Evolutionary conservation across 1,140 invertebrate genomes (phyloP).

Genomic region (Leptopilina boulardi): DNA sequence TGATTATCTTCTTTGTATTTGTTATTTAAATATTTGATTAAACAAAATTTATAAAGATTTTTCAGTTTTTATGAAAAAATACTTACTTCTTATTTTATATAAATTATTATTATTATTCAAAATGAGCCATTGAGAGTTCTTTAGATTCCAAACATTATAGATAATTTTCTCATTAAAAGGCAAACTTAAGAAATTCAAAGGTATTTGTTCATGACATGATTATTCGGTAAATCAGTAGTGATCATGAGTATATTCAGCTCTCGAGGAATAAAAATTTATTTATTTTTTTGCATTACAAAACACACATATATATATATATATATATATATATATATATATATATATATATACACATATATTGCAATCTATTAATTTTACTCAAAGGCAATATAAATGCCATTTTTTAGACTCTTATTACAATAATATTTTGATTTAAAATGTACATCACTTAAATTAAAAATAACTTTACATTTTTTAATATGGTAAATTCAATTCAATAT

Average conservation of each 20-base stretch:
- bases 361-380: background rate
- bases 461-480: background rate
- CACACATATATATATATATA: too few relatives aligned
- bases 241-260: slow-evolving; percentile 2
- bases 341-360: too few relatives aligned
- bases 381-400: background rate
- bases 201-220: slow-evolving; percentile 31
- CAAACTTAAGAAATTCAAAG: slow-evolving; percentile 6
- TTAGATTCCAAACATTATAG: slow-evolving; percentile 13
- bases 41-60: too few relatives aligned
- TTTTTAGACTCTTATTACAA: background rate
- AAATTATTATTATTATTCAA: background rate
- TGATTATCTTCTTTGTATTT: too few relatives aligned
- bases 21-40: too few relatives aligned
- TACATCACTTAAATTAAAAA: background rate
- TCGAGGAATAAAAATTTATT: background rate
- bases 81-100: background rate
- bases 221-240: background rate
- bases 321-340: too few relatives aligned
- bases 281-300: background rate
- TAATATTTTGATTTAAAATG: background rate
- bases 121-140: background rate
- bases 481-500: background rate
- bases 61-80: background rate
- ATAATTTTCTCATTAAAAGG: slow-evolving; percentile 7